A percentile compares a stretch with the other conserved stretches of the same genome.
phyloP scores from a whole-genome alignment of 2,888 invertebrate species.

The Dynastes hyllus region DNA sequence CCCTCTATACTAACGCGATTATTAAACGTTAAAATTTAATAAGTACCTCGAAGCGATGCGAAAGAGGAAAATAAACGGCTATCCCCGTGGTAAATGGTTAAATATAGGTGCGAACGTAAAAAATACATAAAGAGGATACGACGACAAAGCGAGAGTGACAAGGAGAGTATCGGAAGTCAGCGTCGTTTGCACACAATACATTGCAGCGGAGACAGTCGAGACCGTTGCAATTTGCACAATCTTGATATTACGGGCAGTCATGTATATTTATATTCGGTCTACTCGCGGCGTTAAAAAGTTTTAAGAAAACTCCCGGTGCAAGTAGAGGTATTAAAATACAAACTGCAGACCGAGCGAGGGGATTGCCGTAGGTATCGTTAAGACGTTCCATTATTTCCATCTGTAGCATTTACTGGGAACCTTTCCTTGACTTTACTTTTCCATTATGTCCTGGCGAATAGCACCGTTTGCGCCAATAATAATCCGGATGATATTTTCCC shows the following conservation, averaged over 20 bases:
- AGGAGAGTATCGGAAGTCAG: background rate
- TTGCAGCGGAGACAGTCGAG: background rate
- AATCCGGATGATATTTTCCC: constrained; percentile 34
- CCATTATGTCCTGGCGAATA: constrained; percentile 52
- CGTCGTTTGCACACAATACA: constrained; percentile 2
- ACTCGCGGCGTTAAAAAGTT: constrained; percentile 60
- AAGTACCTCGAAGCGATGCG: constrained; percentile 63
- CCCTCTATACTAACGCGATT: constrained; percentile 59
- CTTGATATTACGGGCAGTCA: constrained; percentile 68
- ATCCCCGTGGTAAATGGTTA: constrained; percentile 57
- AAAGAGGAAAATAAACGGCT: constrained; percentile 66
- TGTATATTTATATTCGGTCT: constrained; percentile 68
- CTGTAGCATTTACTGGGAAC: constrained; percentile 69
- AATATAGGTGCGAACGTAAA: constrained; percentile 70
- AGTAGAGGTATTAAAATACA: constrained; percentile 67
- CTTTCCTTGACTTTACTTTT: constrained; percentile 67
- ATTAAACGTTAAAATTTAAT: constrained; percentile 68
- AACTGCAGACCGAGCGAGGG: constrained; percentile 58
- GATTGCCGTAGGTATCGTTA: constrained; percentile 67
- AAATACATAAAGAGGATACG: constrained; percentile 51
- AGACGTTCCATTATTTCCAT: constrained; percentile 71
- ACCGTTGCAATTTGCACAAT: constrained; percentile 67
- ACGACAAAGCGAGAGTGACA: constrained; percentile 39
- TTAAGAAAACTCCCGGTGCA: constrained; percentile 66
- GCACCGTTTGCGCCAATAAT: constrained; percentile 41